A percentile compares a stretch with the other conserved stretches of the same genome.
Evolutionary conservation across 2,113 vertebrate genomes (phyloP).

Genomic region (Macrotis lagotis): DNA sequence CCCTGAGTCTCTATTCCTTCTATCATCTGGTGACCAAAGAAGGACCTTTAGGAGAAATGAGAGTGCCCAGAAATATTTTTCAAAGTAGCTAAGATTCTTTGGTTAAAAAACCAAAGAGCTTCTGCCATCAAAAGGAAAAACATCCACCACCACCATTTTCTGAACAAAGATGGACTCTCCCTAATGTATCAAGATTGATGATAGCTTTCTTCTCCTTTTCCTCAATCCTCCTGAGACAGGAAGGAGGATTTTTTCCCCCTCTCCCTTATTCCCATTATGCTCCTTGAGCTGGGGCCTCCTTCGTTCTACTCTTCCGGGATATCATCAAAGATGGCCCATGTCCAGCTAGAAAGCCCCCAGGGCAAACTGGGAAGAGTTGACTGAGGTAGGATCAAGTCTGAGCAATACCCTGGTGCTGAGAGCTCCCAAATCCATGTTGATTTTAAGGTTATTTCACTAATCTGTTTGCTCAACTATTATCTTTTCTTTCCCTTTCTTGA

Average conservation of each 20-base stretch:
- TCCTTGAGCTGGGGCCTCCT: background rate
- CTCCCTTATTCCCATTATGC: background rate
- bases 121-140: background rate
- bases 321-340: background rate
- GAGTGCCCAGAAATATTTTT: background rate
- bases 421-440: background rate
- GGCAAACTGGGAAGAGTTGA: background rate
- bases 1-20: background rate
- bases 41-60: no score
- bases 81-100: background rate
- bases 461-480: background rate
- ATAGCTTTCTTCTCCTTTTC: background rate
- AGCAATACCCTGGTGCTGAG: background rate
- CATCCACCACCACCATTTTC: background rate
- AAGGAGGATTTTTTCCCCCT: background rate
- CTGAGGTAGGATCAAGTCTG: background rate
- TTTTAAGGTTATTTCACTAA: background rate
- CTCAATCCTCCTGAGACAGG: background rate
- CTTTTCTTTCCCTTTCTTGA: no score
- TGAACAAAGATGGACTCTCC: background rate
- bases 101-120: background rate
- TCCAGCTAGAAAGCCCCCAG: background rate
- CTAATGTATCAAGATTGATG: background rate
- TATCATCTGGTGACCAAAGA: background rate
- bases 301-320: background rate